Evolutionary conservation across 2,888 invertebrate genomes (phyloP).

Genomic region (Pheosia gnoma): DNA sequence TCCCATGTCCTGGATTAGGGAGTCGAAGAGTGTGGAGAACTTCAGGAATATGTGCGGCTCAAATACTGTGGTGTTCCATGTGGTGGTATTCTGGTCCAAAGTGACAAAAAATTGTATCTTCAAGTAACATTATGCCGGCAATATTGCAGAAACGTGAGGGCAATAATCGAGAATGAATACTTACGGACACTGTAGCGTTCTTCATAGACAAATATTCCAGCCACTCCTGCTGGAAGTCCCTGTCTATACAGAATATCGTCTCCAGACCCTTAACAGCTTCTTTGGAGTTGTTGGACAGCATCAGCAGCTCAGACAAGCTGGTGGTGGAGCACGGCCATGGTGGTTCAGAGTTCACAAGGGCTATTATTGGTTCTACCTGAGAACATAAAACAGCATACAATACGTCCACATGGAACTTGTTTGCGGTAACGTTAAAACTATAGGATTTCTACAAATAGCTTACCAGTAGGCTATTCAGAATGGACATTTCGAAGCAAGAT

Average conservation of each 20-base stretch:
- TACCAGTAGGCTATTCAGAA: no score
- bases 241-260: conserved; percentile 71
- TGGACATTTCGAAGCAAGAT: no score
- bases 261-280: conserved; percentile 72
- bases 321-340: conserved; percentile 79
- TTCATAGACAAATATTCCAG: conserved; percentile 49
- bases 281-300: conserved; percentile 51
- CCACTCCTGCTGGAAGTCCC: conserved; percentile 74
- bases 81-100: conserved; percentile 8
- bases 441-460: no score
- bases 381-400: conserved; percentile 13
- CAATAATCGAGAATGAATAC: conserved; percentile 27
- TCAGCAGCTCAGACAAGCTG: conserved; percentile 64
- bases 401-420: no score
- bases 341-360: conserved; percentile 63
- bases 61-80: conserved; percentile 58
- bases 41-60: conserved; percentile 66
- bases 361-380: conserved; percentile 69
- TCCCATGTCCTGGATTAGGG: conserved; percentile 55
- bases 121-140: no score
- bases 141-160: no score
- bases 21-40: conserved; percentile 63
- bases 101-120: no score
- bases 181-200: conserved; percentile 54
- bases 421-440: no score